These are phyloP conservation scores for Ridgeia piscesae DNA, from an alignment of 1,140 invertebrate species.

Conservation along the genomic window DNA sequence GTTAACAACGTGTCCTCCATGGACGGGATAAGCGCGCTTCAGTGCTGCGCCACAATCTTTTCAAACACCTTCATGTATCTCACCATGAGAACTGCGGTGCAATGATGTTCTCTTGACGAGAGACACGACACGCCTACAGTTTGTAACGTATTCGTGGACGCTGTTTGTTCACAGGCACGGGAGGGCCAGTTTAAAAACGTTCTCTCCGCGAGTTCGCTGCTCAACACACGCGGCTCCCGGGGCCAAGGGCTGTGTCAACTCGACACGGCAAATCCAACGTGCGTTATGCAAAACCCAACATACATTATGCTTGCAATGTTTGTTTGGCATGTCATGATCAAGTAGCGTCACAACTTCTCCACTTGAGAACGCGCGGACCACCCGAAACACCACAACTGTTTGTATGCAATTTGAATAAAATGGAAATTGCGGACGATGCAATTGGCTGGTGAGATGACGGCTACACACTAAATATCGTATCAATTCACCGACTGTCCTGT, in stretches of 20 bases:
- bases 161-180: background rate
- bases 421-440: background rate
- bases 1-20: background rate
- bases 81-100: background rate
- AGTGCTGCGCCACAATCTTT: background rate
- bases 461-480: background rate
- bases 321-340: background rate
- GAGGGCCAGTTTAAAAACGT: background rate
- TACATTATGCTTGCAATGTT: background rate
- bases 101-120: background rate
- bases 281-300: background rate
- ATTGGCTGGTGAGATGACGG: background rate
- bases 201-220: background rate
- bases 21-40: background rate
- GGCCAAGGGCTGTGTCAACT: background rate
- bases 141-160: background rate
- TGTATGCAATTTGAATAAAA: too few species aligned
- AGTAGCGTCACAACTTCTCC: background rate
- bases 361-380: background rate
- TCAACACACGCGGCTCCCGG: background rate
- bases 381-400: too few species aligned
- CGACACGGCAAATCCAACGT: background rate
- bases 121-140: background rate
- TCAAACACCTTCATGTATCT: background rate
- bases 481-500: background rate